Percentiles rank a stretch among this genome's conserved stretches.
phyloP scores from a whole-genome alignment of 2,113 vertebrate genomes.

The Burhinus bistriatus region DNA sequence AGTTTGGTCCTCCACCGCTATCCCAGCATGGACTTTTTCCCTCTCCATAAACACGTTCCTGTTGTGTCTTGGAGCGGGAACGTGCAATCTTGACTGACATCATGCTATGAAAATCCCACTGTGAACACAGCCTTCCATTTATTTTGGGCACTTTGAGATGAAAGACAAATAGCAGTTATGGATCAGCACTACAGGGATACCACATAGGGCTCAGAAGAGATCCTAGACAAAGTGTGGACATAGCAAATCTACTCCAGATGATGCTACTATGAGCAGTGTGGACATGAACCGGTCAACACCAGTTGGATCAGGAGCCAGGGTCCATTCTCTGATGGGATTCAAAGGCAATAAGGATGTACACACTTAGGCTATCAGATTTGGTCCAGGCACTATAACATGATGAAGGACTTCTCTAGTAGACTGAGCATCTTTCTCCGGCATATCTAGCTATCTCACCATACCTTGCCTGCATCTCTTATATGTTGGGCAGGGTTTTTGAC shows the following conservation, averaged over 20 bases:
- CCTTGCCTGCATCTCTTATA: neutral
- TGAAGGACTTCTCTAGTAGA: neutral
- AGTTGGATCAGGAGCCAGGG: neutral
- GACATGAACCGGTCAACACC: no score
- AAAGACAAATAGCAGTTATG: neutral
- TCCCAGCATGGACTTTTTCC: neutral
- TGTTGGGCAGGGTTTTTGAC: neutral
- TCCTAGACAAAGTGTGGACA: rapidly evolving
- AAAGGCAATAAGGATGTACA: neutral
- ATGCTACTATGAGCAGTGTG: neutral
- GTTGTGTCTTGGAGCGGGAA: rapidly evolving
- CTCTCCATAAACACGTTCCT: rapidly evolving
- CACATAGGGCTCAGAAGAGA: neutral
- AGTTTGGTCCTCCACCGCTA: neutral
- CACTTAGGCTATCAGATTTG: neutral
- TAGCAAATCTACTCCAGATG: rapidly evolving
- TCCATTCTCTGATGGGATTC: neutral
- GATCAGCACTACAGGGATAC: neutral
- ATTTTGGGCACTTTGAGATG: neutral
- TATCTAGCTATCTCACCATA: neutral
- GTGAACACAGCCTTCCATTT: neutral
- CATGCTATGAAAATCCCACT: neutral
- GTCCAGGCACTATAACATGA: rapidly evolving
- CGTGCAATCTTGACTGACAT: rapidly evolving
- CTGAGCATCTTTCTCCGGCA: neutral